These are phyloP conservation scores for Acanthurus lineatus DNA, from an alignment of 2,797 vertebrate genomes.

Conservation along the genomic window DNA sequence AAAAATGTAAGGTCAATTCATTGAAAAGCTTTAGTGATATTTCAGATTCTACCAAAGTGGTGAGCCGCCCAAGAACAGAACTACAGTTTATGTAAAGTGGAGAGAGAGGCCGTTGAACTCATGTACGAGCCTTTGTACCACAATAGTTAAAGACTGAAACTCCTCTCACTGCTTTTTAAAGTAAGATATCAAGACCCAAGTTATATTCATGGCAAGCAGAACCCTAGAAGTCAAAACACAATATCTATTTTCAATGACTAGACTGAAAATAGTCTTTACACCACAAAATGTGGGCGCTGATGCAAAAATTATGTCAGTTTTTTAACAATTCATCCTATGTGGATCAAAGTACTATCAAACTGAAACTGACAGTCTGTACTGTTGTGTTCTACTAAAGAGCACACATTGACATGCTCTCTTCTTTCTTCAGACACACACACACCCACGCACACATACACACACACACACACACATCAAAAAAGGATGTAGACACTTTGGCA, in stretches of 20 bases:
- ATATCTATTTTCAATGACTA: constrained; percentile 9
- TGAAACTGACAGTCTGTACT: constrained; percentile 58
- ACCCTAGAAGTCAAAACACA: constrained; percentile 30
- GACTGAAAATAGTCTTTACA: constrained; percentile 49
- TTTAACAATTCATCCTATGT: constrained; percentile 53
- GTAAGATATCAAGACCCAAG: constrained; percentile 30
- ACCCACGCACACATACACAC: constrained; percentile 3
- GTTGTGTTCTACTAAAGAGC: constrained; percentile 48
- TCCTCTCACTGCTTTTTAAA: constrained; percentile 28
- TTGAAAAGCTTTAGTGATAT: not conserved
- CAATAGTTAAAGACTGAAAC: not conserved
- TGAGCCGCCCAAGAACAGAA: too few species aligned
- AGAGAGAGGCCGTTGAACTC: too few species aligned
- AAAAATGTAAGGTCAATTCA: not conserved
- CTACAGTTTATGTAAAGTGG: too few species aligned
- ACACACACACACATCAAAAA: constrained; percentile 16
- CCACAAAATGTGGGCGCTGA: constrained; percentile 53
- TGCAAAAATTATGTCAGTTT: constrained; percentile 62
- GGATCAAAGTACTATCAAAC: constrained; percentile 69
- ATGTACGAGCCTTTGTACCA: too few species aligned
- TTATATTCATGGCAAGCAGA: constrained; percentile 31
- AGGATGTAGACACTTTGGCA: constrained; percentile 53
- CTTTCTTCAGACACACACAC: not conserved
- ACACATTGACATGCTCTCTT: not conserved
- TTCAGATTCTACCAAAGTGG: too few species aligned